Conservation (phyloP, 2,888 invertebrate species). For the Xestia rhomboidea region DNA sequence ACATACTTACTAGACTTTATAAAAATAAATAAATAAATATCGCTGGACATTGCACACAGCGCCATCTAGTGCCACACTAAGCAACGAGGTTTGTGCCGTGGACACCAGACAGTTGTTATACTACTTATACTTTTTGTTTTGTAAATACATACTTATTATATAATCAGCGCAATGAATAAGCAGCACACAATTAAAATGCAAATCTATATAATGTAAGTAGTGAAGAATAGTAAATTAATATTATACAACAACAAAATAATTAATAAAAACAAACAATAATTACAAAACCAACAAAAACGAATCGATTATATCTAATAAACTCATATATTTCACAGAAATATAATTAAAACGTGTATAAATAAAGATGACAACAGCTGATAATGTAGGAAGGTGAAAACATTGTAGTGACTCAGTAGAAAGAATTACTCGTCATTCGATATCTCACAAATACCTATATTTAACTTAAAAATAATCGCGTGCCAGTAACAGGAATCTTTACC, state of each 20-base stretch:
- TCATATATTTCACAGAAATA: background rate
- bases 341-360: slow-evolving; percentile 23
- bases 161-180: too few species aligned
- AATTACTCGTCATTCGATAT: slow-evolving; percentile 3
- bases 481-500: slow-evolving; percentile 46
- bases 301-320: slow-evolving; percentile 10
- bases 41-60: too few species aligned
- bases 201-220: too few species aligned
- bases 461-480: slow-evolving; percentile 42
- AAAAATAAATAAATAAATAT: too few species aligned
- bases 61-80: too few species aligned
- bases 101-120: too few species aligned
- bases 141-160: too few species aligned
- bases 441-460: slow-evolving; percentile 41
- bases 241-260: background rate
- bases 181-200: too few species aligned
- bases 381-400: slow-evolving; percentile 6
- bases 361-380: slow-evolving; percentile 15
- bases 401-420: slow-evolving; percentile 23
- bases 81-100: too few species aligned
- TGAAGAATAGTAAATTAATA: background rate
- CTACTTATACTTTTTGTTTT: too few species aligned
- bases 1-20: background rate
- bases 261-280: slow-evolving; percentile 1
- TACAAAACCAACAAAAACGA: slow-evolving; percentile 4